Conservation (phyloP, 2,113 vertebrate species). For the Myrmophylax atrothorax region DNA sequence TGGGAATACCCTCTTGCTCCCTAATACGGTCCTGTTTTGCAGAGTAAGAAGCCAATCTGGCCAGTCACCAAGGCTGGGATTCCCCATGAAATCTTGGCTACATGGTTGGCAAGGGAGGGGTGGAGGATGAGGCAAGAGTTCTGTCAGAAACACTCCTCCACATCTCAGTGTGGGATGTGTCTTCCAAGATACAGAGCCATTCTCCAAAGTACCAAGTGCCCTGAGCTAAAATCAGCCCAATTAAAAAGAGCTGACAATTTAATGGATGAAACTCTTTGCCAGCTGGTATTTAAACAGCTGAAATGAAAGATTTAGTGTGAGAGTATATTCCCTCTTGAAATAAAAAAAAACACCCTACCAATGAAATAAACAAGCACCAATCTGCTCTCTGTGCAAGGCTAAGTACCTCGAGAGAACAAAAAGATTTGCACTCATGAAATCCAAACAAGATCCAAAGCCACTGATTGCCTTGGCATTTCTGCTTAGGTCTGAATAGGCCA, state of each 20-base stretch:
- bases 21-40: background rate
- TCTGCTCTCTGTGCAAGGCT: background rate
- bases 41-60: background rate
- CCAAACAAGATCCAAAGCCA: background rate
- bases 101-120: constrained; percentile 36
- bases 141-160: constrained; percentile 47
- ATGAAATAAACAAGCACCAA: background rate
- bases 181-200: background rate
- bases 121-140: constrained; percentile 50
- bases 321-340: background rate
- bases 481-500: background rate
- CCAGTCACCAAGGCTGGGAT: constrained; percentile 36
- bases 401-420: background rate
- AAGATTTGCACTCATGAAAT: background rate
- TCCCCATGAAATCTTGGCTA: constrained; percentile 12
- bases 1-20: background rate
- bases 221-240: constrained; percentile 14
- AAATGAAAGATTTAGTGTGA: constrained; percentile 16
- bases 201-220: background rate
- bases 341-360: background rate
- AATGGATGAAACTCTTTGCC: background rate
- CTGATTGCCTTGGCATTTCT: background rate
- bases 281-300: constrained; percentile 22
- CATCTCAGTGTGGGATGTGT: constrained; percentile 16
- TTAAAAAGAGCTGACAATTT: constrained; percentile 14